These are phyloP conservation scores for Cloeon dipterum DNA, from an alignment of 2,888 invertebrate genomes.

Conservation along the genomic window DNA sequence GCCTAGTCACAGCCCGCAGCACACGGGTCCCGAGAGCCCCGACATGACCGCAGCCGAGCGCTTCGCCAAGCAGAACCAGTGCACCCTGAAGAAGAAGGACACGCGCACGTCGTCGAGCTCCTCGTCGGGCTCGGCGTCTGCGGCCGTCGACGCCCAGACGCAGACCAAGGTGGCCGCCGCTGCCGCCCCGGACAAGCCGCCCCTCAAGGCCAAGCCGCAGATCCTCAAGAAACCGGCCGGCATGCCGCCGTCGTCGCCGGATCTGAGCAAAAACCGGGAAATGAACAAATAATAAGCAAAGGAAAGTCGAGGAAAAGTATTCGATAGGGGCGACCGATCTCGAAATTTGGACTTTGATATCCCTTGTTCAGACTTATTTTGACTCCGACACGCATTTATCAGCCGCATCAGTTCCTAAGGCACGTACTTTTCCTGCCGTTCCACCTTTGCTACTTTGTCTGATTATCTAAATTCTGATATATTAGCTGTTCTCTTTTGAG, in stretches of 20 bases:
- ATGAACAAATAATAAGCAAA: too few species aligned
- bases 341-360: too few species aligned
- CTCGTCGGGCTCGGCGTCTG: constrained; percentile 7
- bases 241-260: constrained; percentile 17
- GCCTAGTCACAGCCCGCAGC: constrained; percentile 6
- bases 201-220: constrained; percentile 58
- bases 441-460: too few species aligned
- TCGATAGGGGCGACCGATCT: too few species aligned
- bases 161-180: constrained; percentile 8
- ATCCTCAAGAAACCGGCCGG: constrained; percentile 41
- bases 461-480: too few species aligned
- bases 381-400: too few species aligned
- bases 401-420: too few species aligned
- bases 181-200: constrained; percentile 30
- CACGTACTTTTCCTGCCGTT: too few species aligned
- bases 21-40: constrained; percentile 26
- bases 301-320: too few species aligned
- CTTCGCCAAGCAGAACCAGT: constrained; percentile 56
- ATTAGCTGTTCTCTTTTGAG: too few species aligned
- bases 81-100: constrained; percentile 51
- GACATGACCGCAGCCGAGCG: constrained; percentile 51
- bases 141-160: constrained; percentile 11
- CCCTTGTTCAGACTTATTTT: too few species aligned
- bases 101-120: constrained; percentile 14
- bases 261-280: constrained; percentile 2